These are phyloP conservation scores for Drosophila repleta DNA, from an alignment of 1,140 invertebrate species.

Conservation along the genomic window DNA sequence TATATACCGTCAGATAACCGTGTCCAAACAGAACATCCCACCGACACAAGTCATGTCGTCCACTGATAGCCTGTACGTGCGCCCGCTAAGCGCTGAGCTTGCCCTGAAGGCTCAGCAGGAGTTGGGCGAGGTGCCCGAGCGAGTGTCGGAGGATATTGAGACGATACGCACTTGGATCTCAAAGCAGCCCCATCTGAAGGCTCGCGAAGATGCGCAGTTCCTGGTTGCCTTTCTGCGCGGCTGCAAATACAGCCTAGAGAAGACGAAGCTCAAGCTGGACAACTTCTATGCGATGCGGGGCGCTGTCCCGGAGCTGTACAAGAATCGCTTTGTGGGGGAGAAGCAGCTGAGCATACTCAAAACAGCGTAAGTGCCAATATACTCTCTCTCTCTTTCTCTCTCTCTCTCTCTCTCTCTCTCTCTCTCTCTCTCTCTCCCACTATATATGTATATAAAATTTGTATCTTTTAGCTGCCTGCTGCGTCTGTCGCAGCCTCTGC, in stretches of 20 bases:
- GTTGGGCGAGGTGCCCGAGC: constrained; percentile 86
- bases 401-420: too few relatives aligned
- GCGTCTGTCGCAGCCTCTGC: constrained; percentile 78
- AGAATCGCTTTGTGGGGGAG: constrained; percentile 74
- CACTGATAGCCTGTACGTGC: constrained; percentile 47
- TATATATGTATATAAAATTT: background rate
- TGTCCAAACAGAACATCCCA: background rate
- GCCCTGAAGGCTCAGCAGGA: constrained; percentile 85
- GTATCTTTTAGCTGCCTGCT: constrained; percentile 58
- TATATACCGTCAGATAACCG: constrained; percentile 44
- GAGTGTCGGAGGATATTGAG: constrained; percentile 85
- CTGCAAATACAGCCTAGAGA: constrained; percentile 89
- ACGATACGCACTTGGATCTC: constrained; percentile 87
- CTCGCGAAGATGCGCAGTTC: constrained; percentile 86
- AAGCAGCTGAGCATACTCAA: constrained; percentile 70
- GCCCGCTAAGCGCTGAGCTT: constrained; percentile 82
- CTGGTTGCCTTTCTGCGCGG: constrained; percentile 87
- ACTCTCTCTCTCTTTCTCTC: too few relatives aligned
- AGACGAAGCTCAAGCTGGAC: constrained; percentile 88
- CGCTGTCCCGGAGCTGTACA: constrained; percentile 86
- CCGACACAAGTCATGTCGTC: constrained; percentile 42
- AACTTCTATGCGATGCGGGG: constrained; percentile 87
- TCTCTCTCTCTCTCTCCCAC: too few relatives aligned
- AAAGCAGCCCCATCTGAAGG: constrained; percentile 87
- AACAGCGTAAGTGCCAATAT: constrained; percentile 59